Evolutionary conservation across 2,888 invertebrate genomes (phyloP), one percentile per base, ranked within the genome.

Genomic region (Cerastis leucographa): DNA sequence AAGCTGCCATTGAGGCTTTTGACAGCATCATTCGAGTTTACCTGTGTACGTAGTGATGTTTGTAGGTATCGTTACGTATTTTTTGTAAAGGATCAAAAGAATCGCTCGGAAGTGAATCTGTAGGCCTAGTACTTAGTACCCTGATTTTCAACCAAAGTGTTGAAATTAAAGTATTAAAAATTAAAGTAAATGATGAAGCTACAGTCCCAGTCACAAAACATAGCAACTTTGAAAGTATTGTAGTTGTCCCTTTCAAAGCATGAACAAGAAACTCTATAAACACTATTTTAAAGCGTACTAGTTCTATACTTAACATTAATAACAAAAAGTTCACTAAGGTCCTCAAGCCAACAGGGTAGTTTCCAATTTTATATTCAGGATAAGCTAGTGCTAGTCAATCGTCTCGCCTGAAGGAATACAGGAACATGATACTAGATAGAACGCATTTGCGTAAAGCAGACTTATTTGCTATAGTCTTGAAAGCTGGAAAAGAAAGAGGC

Each of bases 1-100:
- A 81, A 81, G 78, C 80, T 76, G 68, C 77, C 84, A 84, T 86
- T 87, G 84, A 86, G 59, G 77, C 77, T 82, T 84, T 86, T 81
- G 69, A 79, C 12, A 62, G 70, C 69, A 71, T 85, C 66, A 69
- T 66, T 77, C 65, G 29, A 51, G 44, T 81, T 46, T 74, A 74
- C 62, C 59, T 73, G 70, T 35, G 22, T 35, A 25, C 46, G 11
- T 65, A 61, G 14, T 83, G 29, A 66, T 35, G 4, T 35, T 35
- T 35, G 35, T 2, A 35, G 35, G 35, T 62, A 40, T n/a, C n/a
- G n/a, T n/a, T n/a, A n/a, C n/a, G 29, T 6, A 42, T 25, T 54
- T 72, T 70, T 78, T 54, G n/a, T 42, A 14, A 46, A 65, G 19
- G 25, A 59, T 35, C 14, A 51, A 69, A 25, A 49, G 7, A 44